Evolutionary conservation across 1,140 invertebrate species (phyloP).

Genomic region (Theocolax elegans): DNA sequence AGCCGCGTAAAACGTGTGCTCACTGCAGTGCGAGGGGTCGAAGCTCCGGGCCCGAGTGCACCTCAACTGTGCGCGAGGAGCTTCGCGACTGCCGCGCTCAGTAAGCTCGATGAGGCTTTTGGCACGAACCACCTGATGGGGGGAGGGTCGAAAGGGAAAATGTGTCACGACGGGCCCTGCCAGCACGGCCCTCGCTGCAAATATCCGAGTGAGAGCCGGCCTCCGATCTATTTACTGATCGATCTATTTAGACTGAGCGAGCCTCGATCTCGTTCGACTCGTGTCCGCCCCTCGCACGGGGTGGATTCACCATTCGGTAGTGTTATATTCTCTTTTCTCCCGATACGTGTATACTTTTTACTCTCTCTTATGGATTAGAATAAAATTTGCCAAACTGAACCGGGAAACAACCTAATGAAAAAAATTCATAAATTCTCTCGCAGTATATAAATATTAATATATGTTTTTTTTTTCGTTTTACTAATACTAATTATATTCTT

Average conservation of each 20-base stretch:
- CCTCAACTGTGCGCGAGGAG: slow-evolving; percentile 42
- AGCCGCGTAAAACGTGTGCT: too few relatives aligned
- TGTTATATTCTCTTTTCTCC: too few relatives aligned
- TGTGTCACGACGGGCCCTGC: slow-evolving; percentile 65
- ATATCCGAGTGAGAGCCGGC: slow-evolving; percentile 47
- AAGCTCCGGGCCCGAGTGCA: slow-evolving; percentile 44
- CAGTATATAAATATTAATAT: too few relatives aligned
- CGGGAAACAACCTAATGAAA: too few relatives aligned
- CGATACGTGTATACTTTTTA: too few relatives aligned
- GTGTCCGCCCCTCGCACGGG: neutral
- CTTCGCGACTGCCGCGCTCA: slow-evolving; percentile 12
- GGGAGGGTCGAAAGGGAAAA: slow-evolving; percentile 7
- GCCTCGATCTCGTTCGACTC: slow-evolving; percentile 61
- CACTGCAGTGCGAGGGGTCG: neutral
- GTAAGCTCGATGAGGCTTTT: too few relatives aligned
- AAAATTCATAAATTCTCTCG: too few relatives aligned
- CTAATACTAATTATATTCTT: too few relatives aligned
- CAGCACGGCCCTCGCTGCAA: slow-evolving; percentile 56
- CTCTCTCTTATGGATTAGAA: too few relatives aligned
- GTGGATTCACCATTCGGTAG: neutral
- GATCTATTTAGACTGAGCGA: slow-evolving; percentile 66
- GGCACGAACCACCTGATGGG: slow-evolving; percentile 50
- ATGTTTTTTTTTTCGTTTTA: too few relatives aligned
- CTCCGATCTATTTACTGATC: slow-evolving; percentile 66
- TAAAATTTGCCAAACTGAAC: too few relatives aligned